phyloP scores from a whole-genome alignment of 2,888 invertebrate genomes.

The Ophion ellenae region DNA sequence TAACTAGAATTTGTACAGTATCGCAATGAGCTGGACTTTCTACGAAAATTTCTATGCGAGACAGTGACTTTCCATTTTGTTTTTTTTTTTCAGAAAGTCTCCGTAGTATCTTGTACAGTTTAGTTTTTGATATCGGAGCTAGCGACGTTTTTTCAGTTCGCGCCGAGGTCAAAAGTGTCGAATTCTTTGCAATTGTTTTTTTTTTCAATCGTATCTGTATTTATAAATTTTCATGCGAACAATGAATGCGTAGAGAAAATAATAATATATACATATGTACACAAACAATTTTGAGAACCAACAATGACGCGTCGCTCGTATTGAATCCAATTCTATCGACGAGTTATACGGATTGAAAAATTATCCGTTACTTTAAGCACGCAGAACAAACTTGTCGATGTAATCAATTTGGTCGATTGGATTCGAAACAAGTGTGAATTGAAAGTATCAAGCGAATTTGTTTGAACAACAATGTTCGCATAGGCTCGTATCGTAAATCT shows the following conservation, averaged over 20 bases:
- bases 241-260: slow-evolving; percentile 38
- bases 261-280: slow-evolving; percentile 53
- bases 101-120: slow-evolving; percentile 42
- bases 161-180: not conserved
- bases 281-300: slow-evolving; percentile 30
- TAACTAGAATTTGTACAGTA: slow-evolving; percentile 58
- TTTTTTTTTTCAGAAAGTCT: slow-evolving; percentile 12
- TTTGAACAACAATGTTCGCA: slow-evolving; percentile 70
- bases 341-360: not conserved
- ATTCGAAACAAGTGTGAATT: not conserved
- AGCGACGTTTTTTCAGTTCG: not conserved
- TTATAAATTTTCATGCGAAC: slow-evolving; percentile 42
- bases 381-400: not conserved
- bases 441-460: slow-evolving; percentile 22
- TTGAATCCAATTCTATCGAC: slow-evolving; percentile 1
- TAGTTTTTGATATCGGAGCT: slow-evolving; percentile 6
- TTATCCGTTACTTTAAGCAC: not conserved
- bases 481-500: slow-evolving; percentile 73
- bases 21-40: slow-evolving; percentile 23
- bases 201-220: slow-evolving; percentile 38
- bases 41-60: slow-evolving; percentile 47
- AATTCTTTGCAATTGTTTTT: slow-evolving; percentile 22
- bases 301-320: not conserved
- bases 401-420: too few relatives aligned
- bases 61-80: slow-evolving; percentile 6